Evolutionary conservation across 2,888 invertebrate genomes (phyloP).

Genomic region (Norana najaformis): DNA sequence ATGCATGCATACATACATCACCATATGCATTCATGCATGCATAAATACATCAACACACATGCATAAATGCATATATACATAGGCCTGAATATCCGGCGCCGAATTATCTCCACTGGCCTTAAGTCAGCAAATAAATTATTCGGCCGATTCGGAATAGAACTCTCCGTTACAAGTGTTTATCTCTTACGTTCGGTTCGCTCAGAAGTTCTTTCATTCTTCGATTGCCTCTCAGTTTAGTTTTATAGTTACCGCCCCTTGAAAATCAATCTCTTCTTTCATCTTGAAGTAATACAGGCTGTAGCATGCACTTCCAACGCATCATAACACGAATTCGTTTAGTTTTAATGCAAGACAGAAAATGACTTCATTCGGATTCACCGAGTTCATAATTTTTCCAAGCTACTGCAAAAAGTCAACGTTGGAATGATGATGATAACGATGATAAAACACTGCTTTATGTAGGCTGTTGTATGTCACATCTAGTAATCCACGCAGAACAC

Average conservation of each 20-base stretch:
- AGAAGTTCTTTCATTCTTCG: not conserved
- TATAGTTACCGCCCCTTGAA: not conserved
- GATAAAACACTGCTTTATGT: not conserved
- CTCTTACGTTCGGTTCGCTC: not conserved
- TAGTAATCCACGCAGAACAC: not conserved
- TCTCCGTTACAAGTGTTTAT: not conserved
- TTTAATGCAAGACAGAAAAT: not conserved
- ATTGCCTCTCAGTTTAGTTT: not conserved
- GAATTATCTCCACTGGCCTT: not conserved
- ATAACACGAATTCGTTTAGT: not conserved
- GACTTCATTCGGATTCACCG: not conserved
- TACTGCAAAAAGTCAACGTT: constrained; percentile 1
- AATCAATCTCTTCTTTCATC: not conserved
- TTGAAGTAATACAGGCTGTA: not conserved
- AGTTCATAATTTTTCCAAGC: not conserved
- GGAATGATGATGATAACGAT: not conserved
- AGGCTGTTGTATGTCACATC: not conserved
- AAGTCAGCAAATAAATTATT: not conserved
- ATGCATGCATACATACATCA: not conserved
- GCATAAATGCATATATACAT: not conserved
- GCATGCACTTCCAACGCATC: not conserved
- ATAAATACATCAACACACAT: not conserved
- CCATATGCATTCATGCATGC: not conserved
- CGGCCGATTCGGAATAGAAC: not conserved
- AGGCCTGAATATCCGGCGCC: no score